These are phyloP conservation scores for Chymomyza costata DNA, from an alignment of 1,140 invertebrate species.

Conservation along the genomic window DNA sequence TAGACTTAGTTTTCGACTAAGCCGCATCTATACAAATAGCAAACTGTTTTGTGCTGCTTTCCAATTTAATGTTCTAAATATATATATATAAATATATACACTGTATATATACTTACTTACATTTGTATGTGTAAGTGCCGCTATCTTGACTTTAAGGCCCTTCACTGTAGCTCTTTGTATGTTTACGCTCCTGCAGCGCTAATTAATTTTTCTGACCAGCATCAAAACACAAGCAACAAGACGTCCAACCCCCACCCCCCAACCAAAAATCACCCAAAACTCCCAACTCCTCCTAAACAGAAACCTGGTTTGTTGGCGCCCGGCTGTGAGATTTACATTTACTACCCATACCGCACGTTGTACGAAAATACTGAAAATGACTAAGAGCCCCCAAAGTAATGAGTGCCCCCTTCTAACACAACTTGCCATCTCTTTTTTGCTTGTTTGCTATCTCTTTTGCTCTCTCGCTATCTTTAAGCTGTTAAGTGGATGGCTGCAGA, in stretches of 20 bases:
- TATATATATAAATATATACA: too few relatives aligned
- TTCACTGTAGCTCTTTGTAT: constrained; percentile 23
- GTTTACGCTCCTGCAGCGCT: constrained; percentile 69
- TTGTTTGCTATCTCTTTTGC: constrained; percentile 2
- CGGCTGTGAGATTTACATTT: constrained; percentile 62
- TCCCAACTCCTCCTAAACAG: too few relatives aligned
- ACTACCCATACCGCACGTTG: constrained; percentile 44
- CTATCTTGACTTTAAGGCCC: constrained; percentile 10
- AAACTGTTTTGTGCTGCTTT: too few relatives aligned
- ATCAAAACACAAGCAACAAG: constrained; percentile 30
- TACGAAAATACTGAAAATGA: constrained; percentile 38
- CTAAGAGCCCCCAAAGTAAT: constrained; percentile 50
- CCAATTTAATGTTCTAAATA: too few relatives aligned
- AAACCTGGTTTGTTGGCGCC: constrained; percentile 6
- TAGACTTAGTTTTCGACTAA: too few relatives aligned
- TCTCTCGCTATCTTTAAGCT: constrained; percentile 10
- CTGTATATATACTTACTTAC: constrained; percentile 1
- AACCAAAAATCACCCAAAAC: too few relatives aligned
- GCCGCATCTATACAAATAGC: too few relatives aligned
- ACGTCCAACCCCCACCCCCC: background rate
- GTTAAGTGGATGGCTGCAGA: constrained; percentile 24
- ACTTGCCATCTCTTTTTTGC: too few relatives aligned
- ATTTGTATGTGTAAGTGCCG: constrained; percentile 9
- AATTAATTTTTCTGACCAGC: constrained; percentile 70
- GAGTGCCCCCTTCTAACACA: too few relatives aligned